Evolutionary conservation across 37 sponge, comb jelly and placozoan species (phyloP).

Genomic region (Petrosia ficiformis): DNA sequence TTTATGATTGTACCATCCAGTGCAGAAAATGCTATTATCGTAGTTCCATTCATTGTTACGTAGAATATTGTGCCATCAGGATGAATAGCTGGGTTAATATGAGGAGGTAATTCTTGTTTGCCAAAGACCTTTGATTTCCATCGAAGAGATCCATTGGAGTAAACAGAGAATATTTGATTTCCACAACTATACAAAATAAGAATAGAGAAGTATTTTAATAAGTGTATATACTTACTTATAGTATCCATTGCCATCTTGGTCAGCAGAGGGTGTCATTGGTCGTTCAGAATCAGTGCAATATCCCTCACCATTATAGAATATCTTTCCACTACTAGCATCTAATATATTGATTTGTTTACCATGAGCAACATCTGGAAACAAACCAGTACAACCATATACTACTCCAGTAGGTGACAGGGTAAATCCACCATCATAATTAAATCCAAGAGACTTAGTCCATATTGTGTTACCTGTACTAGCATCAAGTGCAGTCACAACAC

Average conservation of each 20-base stretch:
- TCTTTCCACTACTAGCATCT: neutral
- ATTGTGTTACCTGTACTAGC: neutral
- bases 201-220: too few relatives aligned
- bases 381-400: neutral
- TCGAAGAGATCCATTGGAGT: constrained; percentile 6
- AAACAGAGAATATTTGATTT: constrained; percentile 18
- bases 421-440: neutral
- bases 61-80: constrained; percentile 12
- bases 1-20: constrained; percentile 2
- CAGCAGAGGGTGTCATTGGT: neutral
- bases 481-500: neutral
- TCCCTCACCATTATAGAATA: neutral
- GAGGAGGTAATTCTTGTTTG: neutral
- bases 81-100: constrained; percentile 10
- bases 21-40: neutral
- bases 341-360: neutral
- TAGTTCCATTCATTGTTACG: constrained; percentile 19
- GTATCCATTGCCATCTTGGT: neutral
- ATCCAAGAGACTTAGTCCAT: neutral
- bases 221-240: neutral
- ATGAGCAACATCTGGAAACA: neutral
- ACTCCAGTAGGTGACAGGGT: neutral
- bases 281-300: neutral
- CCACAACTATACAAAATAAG: constrained; percentile 28
- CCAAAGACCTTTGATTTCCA: constrained; percentile 14